phyloP scores from a whole-genome alignment of 2,888 invertebrate species.

The Azorinus chamasolen region DNA sequence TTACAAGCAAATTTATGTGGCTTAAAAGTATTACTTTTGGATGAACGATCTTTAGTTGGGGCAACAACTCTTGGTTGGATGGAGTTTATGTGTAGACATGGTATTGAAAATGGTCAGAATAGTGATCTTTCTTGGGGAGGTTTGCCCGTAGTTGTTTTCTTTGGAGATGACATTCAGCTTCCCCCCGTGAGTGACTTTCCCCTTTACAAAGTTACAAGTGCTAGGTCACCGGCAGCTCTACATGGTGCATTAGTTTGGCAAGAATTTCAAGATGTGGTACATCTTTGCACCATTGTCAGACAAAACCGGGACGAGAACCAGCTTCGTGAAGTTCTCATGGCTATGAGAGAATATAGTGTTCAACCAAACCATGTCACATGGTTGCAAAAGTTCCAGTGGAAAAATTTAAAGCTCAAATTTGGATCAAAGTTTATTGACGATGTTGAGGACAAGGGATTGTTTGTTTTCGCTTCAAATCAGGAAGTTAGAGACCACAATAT shows the following conservation, averaged over 20 bases:
- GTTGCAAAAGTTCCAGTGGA: slow-evolving; percentile 57
- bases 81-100: slow-evolving; percentile 44
- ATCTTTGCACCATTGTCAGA: slow-evolving; percentile 30
- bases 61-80: slow-evolving; percentile 53
- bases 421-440: slow-evolving; percentile 20
- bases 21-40: slow-evolving; percentile 53
- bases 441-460: too few species aligned
- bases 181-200: slow-evolving; percentile 65
- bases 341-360: slow-evolving; percentile 35
- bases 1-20: slow-evolving; percentile 53
- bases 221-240: slow-evolving; percentile 38
- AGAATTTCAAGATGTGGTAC: slow-evolving; percentile 32
- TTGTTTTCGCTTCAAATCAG: too few species aligned
- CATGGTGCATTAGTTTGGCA: slow-evolving; percentile 52
- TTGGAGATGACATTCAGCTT: slow-evolving; percentile 66
- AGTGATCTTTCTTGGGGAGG: slow-evolving; percentile 47
- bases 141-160: slow-evolving; percentile 64
- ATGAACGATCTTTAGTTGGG: slow-evolving; percentile 64
- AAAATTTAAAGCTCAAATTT: slow-evolving; percentile 14
- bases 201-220: slow-evolving; percentile 27
- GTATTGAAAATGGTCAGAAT: slow-evolving; percentile 16
- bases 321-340: slow-evolving; percentile 27
- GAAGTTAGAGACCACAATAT: slow-evolving; percentile 46
- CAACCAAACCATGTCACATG: slow-evolving; percentile 38
- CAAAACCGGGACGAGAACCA: slow-evolving; percentile 35